These are phyloP conservation scores for Heliothis virescens DNA, from an alignment of 1,140 invertebrate species.

Conservation along the genomic window DNA sequence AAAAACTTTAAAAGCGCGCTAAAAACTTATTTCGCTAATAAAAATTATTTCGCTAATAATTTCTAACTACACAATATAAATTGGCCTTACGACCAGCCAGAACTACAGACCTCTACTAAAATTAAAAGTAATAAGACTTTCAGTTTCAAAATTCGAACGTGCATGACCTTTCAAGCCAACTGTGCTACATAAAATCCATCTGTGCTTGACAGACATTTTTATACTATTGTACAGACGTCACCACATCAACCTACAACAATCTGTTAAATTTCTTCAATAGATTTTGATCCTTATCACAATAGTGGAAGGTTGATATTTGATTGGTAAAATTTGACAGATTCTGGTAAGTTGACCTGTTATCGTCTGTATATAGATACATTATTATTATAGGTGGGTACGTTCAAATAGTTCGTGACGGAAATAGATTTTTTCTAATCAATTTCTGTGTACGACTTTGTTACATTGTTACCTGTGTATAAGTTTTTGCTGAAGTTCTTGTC, in stretches of 20 bases:
- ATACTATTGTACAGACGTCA: neutral
- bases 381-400: too few relatives aligned
- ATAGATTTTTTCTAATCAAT: neutral
- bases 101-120: neutral
- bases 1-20: too few relatives aligned
- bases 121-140: conserved; percentile 3
- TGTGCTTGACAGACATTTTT: conserved; percentile 2
- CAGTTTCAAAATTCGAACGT: conserved; percentile 17
- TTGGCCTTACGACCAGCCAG: too few relatives aligned
- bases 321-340: too few relatives aligned
- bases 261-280: too few relatives aligned
- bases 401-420: conserved; percentile 10
- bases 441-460: conserved; percentile 4
- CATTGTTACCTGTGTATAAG: neutral
- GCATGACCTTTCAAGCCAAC: conserved; percentile 11
- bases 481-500: conserved; percentile 3
- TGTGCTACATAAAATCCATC: conserved; percentile 18
- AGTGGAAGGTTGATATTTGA: too few relatives aligned
- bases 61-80: too few relatives aligned
- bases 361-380: neutral
- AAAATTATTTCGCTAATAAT: too few relatives aligned
- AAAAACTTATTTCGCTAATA: too few relatives aligned
- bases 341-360: too few relatives aligned
- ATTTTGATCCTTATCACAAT: too few relatives aligned
- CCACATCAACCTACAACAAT: too few relatives aligned